Evolutionary conservation across 1,140 invertebrate genomes (phyloP).

Genomic region (Diorhabda carinulata): DNA sequence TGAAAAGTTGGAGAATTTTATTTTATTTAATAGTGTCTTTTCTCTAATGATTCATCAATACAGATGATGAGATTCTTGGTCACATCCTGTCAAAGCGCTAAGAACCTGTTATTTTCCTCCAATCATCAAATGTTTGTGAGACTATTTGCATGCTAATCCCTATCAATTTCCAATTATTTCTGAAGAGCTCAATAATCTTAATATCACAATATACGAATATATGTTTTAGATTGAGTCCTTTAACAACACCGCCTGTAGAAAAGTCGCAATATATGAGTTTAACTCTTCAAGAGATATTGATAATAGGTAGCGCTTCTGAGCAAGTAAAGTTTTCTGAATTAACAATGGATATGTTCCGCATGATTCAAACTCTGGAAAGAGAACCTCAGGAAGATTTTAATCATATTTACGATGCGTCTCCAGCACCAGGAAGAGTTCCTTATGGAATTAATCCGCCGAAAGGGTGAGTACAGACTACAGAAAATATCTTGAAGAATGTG

Average conservation of each 20-base stretch:
- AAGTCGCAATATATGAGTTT: slow-evolving; percentile 81
- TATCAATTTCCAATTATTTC: too few relatives aligned
- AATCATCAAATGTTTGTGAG: too few relatives aligned
- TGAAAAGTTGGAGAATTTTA: too few relatives aligned
- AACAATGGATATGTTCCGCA: slow-evolving; percentile 97
- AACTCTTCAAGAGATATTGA: slow-evolving; percentile 88
- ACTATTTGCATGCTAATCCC: too few relatives aligned
- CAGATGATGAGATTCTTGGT: too few relatives aligned
- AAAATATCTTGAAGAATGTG: neutral
- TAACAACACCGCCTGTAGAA: slow-evolving; percentile 84
- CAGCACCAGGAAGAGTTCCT: slow-evolving; percentile 71
- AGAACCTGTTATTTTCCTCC: too few relatives aligned
- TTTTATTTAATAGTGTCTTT: too few relatives aligned
- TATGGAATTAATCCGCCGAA: slow-evolving; percentile 56
- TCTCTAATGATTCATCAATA: too few relatives aligned
- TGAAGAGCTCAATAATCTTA: too few relatives aligned
- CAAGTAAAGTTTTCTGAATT: slow-evolving; percentile 98
- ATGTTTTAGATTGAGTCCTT: slow-evolving; percentile 67
- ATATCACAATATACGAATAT: too few relatives aligned
- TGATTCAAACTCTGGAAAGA: slow-evolving; percentile 90
- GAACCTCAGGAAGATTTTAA: slow-evolving; percentile 83
- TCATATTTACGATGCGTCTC: slow-evolving; percentile 82
- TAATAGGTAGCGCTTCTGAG: slow-evolving; percentile 89
- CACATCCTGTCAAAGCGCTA: too few relatives aligned
- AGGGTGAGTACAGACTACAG: slow-evolving; percentile 36